phyloP scores from a whole-genome alignment of 2,113 vertebrate species.

The Oceanodroma tethys region DNA sequence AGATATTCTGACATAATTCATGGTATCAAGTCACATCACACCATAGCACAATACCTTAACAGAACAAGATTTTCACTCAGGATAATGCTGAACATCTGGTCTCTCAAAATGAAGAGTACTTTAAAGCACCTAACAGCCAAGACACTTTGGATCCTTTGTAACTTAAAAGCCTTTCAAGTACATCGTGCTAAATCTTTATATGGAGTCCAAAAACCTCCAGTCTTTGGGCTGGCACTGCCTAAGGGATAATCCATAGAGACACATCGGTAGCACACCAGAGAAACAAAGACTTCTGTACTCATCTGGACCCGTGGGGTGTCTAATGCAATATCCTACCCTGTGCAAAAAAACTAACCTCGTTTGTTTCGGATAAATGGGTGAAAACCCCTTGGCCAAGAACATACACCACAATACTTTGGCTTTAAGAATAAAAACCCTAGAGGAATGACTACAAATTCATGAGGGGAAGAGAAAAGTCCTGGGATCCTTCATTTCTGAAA shows the following conservation, averaged over 20 bases:
- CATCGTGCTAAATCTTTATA: fast-evolving
- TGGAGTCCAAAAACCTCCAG: background rate
- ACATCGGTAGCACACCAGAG: background rate
- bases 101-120: background rate
- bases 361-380: background rate
- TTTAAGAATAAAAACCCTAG: background rate
- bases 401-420: fast-evolving
- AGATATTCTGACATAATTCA: background rate
- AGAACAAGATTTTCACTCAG: background rate
- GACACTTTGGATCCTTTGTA: background rate
- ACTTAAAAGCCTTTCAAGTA: background rate
- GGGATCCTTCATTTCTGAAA: background rate
- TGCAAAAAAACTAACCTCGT: too few species aligned
- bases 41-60: background rate
- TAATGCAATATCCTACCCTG: background rate
- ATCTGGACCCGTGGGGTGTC: background rate
- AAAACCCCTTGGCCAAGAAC: background rate
- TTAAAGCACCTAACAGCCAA: background rate
- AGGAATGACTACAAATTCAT: background rate
- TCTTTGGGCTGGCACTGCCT: background rate
- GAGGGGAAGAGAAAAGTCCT: background rate
- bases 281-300: background rate
- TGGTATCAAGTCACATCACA: background rate
- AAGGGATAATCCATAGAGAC: background rate
- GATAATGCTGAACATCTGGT: background rate